These are phyloP conservation scores for Corythoichthys haematopterus DNA, from an alignment of 2,113 vertebrate species.

Conservation along the genomic window DNA sequence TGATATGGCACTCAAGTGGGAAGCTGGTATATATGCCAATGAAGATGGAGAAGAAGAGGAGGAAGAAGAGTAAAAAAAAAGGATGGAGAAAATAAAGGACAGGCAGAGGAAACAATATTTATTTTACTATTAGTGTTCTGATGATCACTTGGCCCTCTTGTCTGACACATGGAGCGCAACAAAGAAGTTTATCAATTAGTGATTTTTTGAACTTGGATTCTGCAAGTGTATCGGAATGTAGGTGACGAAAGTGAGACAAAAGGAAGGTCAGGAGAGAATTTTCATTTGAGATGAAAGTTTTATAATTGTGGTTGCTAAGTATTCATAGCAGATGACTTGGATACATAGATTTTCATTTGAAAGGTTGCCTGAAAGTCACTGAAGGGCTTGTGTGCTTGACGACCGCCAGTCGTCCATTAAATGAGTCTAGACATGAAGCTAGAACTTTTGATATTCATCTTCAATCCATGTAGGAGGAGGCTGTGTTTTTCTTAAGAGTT, in stretches of 20 bases:
- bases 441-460: background rate
- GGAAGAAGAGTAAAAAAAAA: slow-evolving; percentile 54
- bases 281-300: background rate
- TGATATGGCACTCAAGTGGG: slow-evolving; percentile 90
- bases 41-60: slow-evolving; percentile 81
- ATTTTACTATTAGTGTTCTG: slow-evolving; percentile 49
- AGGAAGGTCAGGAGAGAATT: background rate
- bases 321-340: background rate
- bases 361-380: slow-evolving; percentile 25
- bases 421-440: background rate
- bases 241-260: slow-evolving; percentile 3
- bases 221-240: slow-evolving; percentile 16
- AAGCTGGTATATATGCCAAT: slow-evolving; percentile 94
- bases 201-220: slow-evolving; percentile 19
- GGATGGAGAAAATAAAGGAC: slow-evolving; percentile 45
- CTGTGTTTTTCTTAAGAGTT: background rate
- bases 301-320: slow-evolving; percentile 1
- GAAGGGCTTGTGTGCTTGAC: slow-evolving; percentile 14
- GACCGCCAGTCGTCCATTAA: background rate
- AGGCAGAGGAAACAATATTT: slow-evolving; percentile 60
- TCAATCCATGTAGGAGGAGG: background rate
- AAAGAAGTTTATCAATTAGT: slow-evolving; percentile 8
- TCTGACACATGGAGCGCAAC: slow-evolving; percentile 9
- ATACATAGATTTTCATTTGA: slow-evolving; percentile 18
- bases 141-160: slow-evolving; percentile 42